phyloP scores from a whole-genome alignment of 2,113 vertebrate genomes.

The Cepphus grylle region DNA sequence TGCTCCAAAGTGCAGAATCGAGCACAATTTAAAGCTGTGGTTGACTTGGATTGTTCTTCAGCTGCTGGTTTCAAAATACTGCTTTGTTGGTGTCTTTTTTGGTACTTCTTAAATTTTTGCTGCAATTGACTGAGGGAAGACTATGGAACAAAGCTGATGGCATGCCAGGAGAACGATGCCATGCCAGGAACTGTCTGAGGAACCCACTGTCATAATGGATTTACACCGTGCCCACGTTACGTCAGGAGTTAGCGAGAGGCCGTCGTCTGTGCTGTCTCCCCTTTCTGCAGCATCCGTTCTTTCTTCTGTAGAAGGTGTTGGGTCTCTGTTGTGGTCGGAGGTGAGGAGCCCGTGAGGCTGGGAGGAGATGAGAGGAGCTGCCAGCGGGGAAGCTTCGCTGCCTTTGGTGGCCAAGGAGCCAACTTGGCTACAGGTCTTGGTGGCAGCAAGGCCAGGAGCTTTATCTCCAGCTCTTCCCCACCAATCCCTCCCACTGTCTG shows the following conservation, averaged over 20 bases:
- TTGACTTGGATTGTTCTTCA: not conserved
- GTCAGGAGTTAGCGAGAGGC: not conserved
- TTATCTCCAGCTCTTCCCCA: not conserved
- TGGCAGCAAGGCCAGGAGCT: not conserved
- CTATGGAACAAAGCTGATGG: not conserved
- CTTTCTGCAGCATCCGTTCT: not conserved
- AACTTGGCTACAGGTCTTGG: not conserved
- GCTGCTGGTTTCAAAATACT: not conserved
- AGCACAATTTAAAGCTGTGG: not conserved
- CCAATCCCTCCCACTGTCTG: not conserved
- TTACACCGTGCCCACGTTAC: rapidly evolving
- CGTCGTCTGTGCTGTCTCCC: not conserved
- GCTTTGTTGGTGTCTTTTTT: not conserved
- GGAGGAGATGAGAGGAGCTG: not conserved
- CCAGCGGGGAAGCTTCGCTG: not conserved
- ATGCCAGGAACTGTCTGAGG: not conserved
- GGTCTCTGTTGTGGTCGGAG: not conserved
- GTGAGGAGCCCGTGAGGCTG: not conserved
- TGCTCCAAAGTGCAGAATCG: not conserved
- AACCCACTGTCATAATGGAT: not conserved
- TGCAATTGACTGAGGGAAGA: not conserved
- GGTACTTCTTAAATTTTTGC: not conserved
- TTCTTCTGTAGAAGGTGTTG: not conserved
- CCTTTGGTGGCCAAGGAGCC: rapidly evolving
- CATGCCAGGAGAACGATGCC: not conserved